phyloP scores from a whole-genome alignment of 2,888 invertebrate genomes.

The Chelonus formosanus region DNA sequence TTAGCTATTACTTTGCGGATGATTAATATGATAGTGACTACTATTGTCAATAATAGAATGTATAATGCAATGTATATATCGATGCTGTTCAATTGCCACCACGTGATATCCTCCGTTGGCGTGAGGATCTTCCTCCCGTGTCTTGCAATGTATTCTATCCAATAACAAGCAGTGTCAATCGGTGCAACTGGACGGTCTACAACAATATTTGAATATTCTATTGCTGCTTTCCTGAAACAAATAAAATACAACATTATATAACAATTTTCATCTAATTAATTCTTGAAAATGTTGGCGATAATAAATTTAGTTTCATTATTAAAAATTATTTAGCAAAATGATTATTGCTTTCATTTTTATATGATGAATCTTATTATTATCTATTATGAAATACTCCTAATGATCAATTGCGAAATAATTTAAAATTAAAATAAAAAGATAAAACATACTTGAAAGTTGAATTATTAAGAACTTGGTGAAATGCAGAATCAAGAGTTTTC shows the following conservation, averaged over 20 bases:
- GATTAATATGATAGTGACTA: neutral
- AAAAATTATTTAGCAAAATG: no score
- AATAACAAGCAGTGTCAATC: constrained; percentile 51
- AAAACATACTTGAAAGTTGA: constrained; percentile 39
- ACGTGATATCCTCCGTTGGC: constrained; percentile 49
- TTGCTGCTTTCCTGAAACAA: neutral
- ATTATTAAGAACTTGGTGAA: constrained; percentile 38
- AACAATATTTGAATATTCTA: constrained; percentile 45
- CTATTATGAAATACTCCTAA: neutral
- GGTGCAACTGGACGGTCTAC: constrained; percentile 51
- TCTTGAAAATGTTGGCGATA: neutral
- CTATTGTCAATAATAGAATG: neutral
- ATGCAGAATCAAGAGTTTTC: constrained; percentile 33
- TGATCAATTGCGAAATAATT: neutral
- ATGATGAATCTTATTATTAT: no score
- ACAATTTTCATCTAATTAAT: no score
- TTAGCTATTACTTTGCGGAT: neutral
- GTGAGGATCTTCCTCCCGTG: constrained; percentile 51
- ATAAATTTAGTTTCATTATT: no score
- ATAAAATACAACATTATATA: no score
- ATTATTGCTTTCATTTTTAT: no score
- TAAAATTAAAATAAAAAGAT: neutral
- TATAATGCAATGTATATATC: neutral
- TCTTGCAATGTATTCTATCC: constrained; percentile 54
- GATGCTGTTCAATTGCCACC: constrained; percentile 51